Conservation (phyloP, 2,797 vertebrate genomes). For the Lacerta viridis region DNA sequence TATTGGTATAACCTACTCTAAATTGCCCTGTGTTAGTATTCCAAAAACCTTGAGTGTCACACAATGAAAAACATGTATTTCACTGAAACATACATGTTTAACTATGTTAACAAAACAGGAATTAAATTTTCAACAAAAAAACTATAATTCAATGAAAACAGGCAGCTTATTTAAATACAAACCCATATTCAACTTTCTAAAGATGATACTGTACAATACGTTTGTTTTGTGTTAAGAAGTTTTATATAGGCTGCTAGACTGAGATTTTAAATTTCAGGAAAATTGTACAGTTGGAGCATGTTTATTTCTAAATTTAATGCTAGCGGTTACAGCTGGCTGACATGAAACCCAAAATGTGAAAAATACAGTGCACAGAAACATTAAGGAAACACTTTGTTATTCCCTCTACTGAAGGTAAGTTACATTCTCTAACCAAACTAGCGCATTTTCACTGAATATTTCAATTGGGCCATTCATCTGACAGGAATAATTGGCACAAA, state of each 20-base stretch:
- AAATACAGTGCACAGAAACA: background rate
- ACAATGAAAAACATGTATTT: background rate
- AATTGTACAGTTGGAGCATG: background rate
- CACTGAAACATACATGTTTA: background rate
- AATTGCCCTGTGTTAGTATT: background rate
- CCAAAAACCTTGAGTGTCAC: background rate
- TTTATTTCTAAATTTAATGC: background rate
- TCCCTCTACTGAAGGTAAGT: conserved; percentile 13
- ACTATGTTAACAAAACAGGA: background rate
- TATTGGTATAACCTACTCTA: background rate
- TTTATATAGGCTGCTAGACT: background rate
- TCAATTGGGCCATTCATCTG: conserved; percentile 43
- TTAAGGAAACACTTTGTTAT: background rate
- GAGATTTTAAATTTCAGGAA: background rate
- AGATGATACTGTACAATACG: conserved; percentile 5
- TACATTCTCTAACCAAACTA: conserved; percentile 2
- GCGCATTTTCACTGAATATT: conserved; percentile 34
- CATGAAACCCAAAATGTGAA: background rate
- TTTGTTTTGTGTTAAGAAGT: background rate
- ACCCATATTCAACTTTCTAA: conserved; percentile 14
- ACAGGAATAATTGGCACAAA: conserved; percentile 53
- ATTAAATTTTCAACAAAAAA: background rate
- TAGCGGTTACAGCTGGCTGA: background rate
- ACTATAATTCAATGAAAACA: conserved; percentile 25
- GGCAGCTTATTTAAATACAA: conserved; percentile 23